phyloP scores from a whole-genome alignment of 2,113 vertebrate species.

The Melozone crissalis region DNA sequence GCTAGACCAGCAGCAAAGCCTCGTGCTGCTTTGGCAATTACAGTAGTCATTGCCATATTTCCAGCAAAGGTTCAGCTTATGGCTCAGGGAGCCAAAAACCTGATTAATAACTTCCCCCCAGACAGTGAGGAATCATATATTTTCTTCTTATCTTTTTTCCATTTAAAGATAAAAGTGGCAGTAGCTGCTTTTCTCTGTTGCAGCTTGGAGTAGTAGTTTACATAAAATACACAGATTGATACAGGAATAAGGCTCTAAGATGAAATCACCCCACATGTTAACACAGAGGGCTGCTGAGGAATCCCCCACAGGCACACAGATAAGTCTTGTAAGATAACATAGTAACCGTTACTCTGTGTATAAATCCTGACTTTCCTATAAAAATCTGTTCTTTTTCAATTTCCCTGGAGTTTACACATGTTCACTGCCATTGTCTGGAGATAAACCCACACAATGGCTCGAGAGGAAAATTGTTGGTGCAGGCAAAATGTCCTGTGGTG shows the following conservation, averaged over 20 bases:
- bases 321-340: slow-evolving; percentile 33
- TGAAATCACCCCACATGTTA: slow-evolving; percentile 7
- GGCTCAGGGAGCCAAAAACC: not conserved
- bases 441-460: slow-evolving; percentile 41
- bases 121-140: not conserved
- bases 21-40: not conserved
- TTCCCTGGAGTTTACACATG: slow-evolving; percentile 50
- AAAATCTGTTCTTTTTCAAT: slow-evolving; percentile 54
- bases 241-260: not conserved
- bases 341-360: not conserved
- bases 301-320: slow-evolving; percentile 22
- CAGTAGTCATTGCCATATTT: not conserved
- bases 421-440: slow-evolving; percentile 53
- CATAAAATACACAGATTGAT: slow-evolving; percentile 4
- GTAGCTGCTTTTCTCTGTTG: slow-evolving; percentile 19
- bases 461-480: not conserved
- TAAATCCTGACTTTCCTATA: not conserved
- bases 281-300: slow-evolving; percentile 1
- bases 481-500: slow-evolving; percentile 14
- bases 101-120: not conserved
- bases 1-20: not conserved
- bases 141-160: not conserved
- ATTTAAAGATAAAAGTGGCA: not conserved
- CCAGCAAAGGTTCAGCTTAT: not conserved
- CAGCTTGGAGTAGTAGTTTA: not conserved